Evolutionary conservation across 2,113 vertebrate genomes (phyloP), one percentile per base, ranked within the genome.

Genomic region (Bos taurus): DNA sequence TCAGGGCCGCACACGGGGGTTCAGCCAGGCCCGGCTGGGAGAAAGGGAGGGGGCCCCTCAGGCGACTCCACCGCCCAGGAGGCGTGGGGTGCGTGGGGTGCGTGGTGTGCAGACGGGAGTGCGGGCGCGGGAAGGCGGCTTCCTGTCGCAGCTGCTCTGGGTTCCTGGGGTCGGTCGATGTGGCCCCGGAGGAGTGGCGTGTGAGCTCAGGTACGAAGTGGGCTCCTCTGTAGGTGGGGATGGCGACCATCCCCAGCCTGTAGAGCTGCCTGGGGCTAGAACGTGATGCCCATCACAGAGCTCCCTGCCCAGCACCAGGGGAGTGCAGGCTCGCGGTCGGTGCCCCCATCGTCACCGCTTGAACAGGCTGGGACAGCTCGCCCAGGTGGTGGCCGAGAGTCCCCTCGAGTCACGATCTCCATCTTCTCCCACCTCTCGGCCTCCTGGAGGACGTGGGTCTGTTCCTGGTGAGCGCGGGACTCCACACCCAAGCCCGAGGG

Each of bases 281-380:
- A 1, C 0, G 2, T 5, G 17, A 6, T 1, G 7, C n/a, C 40
- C 23, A 0, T 92, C 62, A 6, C 0, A 21, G 46, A n/a, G 17
- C 46, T 48, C 17, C 60, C 64, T 17, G 23, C 2, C 2, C 2
- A 1, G 11, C 3, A 26, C n/a, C 50, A 7, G 6, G 30, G 8
- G 6, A 57, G 19, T 0, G 5, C 11, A 9, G 60, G 54, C 33
- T 40, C 74, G 21, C 33, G 0, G 2, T 40, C 7, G 21, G 12
- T 7, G 36, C 50, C 25, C 2, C 15, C 43, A 0, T 3, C 0
- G 0, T 13, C 1, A 19, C 50, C 12, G 1, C 33, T 6, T 2
- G 7, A 14, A 16, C 6, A 13, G 19, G 4, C 26, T 30, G 28
- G 57, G 30, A 28, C 48, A 67, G 23, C 52, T 3, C 0, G 48